Evolutionary conservation across 2,113 vertebrate genomes (phyloP).

Genomic region (Paramisgurnus dabryanus): DNA sequence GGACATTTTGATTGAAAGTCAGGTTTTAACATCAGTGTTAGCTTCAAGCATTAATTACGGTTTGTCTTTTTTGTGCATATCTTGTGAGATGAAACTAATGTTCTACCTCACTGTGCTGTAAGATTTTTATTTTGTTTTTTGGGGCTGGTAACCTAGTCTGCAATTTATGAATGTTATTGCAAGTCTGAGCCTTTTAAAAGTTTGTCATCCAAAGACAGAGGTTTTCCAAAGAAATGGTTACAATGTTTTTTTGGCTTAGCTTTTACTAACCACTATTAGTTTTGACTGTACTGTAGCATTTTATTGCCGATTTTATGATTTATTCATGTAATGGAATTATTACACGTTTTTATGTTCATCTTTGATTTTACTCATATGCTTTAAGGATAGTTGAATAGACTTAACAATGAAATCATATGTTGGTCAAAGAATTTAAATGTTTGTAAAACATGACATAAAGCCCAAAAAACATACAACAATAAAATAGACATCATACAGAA

Average conservation of each 20-base stretch:
- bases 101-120: background rate
- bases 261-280: slow-evolving; percentile 18
- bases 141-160: background rate
- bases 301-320: background rate
- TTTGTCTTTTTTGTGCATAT: background rate
- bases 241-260: background rate
- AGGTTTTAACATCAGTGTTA: background rate
- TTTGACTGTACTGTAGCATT: background rate
- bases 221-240: background rate
- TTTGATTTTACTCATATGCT: background rate
- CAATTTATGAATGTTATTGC: background rate
- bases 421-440: background rate
- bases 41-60: background rate
- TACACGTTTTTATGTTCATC: background rate
- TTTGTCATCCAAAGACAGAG: background rate
- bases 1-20: background rate
- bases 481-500: background rate
- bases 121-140: slow-evolving; percentile 8
- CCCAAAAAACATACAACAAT: slow-evolving; percentile 29
- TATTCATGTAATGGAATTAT: background rate
- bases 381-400: slow-evolving; percentile 1
- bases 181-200: background rate
- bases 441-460: slow-evolving; percentile 2
- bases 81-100: background rate
- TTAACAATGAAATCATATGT: background rate